phyloP scores from a whole-genome alignment of 35 echinoderm and acorn worm species.

The Ophioderma brevispina region DNA sequence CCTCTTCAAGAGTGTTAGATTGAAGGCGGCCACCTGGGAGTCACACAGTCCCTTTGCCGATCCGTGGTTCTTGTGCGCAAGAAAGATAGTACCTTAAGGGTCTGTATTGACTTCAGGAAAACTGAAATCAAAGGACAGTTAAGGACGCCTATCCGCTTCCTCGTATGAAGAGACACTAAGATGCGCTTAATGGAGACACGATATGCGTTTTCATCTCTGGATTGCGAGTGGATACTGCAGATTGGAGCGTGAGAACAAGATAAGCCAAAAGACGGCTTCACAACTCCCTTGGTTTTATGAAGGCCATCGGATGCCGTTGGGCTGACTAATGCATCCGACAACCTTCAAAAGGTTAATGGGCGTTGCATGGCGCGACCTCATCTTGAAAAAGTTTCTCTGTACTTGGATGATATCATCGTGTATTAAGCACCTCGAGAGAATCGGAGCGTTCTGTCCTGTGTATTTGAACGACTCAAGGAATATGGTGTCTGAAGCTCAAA shows the following conservation, averaged over 20 bases:
- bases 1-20: background rate
- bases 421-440: slow-evolving; percentile 48
- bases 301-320: slow-evolving; percentile 47
- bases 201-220: slow-evolving; percentile 34
- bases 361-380: slow-evolving; percentile 28
- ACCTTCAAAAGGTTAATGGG: slow-evolving; percentile 33
- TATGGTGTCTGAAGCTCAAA: slow-evolving; percentile 47
- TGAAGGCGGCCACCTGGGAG: background rate
- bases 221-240: slow-evolving; percentile 30
- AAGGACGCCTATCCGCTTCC: slow-evolving; percentile 40
- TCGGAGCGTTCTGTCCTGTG: background rate
- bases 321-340: slow-evolving; percentile 26
- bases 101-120: slow-evolving; percentile 40
- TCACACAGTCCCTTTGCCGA: background rate
- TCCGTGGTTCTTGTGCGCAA: slow-evolving; percentile 32
- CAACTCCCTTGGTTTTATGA: slow-evolving; percentile 43
- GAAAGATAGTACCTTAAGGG: slow-evolving; percentile 19
- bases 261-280: slow-evolving; percentile 50
- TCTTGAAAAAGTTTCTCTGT: background rate
- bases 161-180: slow-evolving; percentile 32
- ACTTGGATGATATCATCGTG: slow-evolving; percentile 19
- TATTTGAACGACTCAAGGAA: too few species aligned
- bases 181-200: slow-evolving; percentile 31
- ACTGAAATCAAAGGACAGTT: slow-evolving; percentile 21
- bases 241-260: slow-evolving; percentile 28